Conservation (phyloP, 2,888 invertebrate species). For the Hymenopus coronatus region DNA sequence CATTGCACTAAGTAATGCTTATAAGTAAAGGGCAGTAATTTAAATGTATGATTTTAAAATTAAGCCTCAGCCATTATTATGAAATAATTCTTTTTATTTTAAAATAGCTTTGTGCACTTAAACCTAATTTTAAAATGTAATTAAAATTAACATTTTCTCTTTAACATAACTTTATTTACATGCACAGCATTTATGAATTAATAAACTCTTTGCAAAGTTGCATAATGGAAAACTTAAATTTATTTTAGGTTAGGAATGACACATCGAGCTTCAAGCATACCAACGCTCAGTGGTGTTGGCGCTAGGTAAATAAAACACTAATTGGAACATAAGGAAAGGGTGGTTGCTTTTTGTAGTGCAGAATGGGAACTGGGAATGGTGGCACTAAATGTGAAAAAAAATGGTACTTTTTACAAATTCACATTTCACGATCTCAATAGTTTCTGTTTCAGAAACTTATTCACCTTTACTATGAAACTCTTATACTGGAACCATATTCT, state of each 20-base stretch:
- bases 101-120: background rate
- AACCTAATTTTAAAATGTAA: background rate
- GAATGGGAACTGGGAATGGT: background rate
- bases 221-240: slow-evolving; percentile 15
- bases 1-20: background rate
- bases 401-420: background rate
- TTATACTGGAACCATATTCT: no score
- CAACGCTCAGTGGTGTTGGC: slow-evolving; percentile 73
- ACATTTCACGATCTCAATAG: background rate
- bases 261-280: slow-evolving; percentile 88
- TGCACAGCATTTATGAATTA: background rate
- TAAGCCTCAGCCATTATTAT: background rate
- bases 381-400: background rate
- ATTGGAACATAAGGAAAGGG: background rate
- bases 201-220: background rate
- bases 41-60: background rate
- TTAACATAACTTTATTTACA: background rate
- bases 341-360: background rate
- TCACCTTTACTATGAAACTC: background rate
- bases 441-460: background rate
- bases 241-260: slow-evolving; percentile 64
- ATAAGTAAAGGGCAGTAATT: background rate
- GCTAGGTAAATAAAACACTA: slow-evolving; percentile 61
- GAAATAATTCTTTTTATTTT: background rate
- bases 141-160: background rate